Base-by-base conservation (phyloP, 2,888 invertebrate species). In the Boloria selene region DNA sequence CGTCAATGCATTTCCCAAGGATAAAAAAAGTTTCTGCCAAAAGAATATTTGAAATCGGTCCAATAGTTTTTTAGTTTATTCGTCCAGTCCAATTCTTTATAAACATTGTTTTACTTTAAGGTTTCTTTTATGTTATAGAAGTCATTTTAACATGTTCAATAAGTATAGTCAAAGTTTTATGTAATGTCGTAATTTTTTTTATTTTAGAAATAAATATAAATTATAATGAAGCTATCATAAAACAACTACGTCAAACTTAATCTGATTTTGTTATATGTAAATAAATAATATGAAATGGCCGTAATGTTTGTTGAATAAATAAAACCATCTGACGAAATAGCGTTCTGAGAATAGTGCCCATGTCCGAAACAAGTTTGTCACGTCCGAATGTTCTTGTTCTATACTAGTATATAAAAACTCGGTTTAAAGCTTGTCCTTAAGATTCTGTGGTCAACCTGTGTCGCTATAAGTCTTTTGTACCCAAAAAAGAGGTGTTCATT, bases 361-460 rank as follows among this genome's bases (percentile, higher is more conserved):
- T 65, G 61, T 52, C 66, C 60, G 26, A 70, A 73, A 73, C 72
- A 13, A 50, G 72, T 73, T 73, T 70, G 63, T 65, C 59, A 56
- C 59, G 64, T 65, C 69, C 55, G 69, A 64, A 68, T 67, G 47
- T 65, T 67, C 65, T 65, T 56, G 68, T 61, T 61, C 58, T 56
- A 53, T 68, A 58, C 59, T 64, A 64, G 63, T 67, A 17, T 70
- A 70, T 68, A 70, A 70, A 66, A 66, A 59, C 45, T 55, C 58
- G 38, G 18, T 26, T 64, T 26, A 18, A 16, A 18, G n/a, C 38
- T 13, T 13, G 59, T n/a, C 47, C 42, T 60, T 22, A 52, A 54
- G 56, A 70, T 49, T 66, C 54, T 4, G 55, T 56, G 3, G 51
- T 55, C 59, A 66, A 62, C 70, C 51, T 56, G 26, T 42, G 45